Conservation (phyloP, 1,140 invertebrate genomes). For the Tetramorium parvispinum region DNA sequence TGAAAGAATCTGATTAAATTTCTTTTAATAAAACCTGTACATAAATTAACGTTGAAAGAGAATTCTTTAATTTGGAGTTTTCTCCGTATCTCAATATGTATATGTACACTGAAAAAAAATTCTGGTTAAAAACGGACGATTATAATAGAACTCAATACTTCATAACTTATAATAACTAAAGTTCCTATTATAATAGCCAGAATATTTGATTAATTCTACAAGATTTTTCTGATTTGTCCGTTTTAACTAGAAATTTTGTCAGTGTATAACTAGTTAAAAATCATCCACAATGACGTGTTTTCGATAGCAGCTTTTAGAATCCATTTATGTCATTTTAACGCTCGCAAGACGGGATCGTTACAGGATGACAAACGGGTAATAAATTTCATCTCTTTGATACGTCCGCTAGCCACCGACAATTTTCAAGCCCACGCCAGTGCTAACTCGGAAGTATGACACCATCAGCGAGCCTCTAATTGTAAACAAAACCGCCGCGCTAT, state of each 20-base stretch:
- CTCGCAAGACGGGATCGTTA: neutral
- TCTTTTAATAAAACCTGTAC: neutral
- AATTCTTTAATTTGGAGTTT: neutral
- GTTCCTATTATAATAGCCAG: too few relatives aligned
- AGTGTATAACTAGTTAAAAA: neutral
- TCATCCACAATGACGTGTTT: neutral
- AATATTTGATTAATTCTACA: too few relatives aligned
- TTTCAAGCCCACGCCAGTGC: neutral
- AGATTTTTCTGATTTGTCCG: too few relatives aligned
- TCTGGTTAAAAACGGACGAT: too few relatives aligned
- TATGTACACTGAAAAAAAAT: too few relatives aligned
- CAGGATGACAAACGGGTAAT: neutral
- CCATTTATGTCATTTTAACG: slow-evolving; percentile 15
- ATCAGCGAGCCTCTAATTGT: slow-evolving; percentile 17
- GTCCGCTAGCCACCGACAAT: neutral
- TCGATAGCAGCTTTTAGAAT: neutral
- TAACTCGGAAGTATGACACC: neutral
- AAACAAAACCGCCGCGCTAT: slow-evolving; percentile 39
- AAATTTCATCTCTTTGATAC: slow-evolving; percentile 34
- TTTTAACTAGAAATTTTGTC: too few relatives aligned
- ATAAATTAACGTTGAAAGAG: neutral
- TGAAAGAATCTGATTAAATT: neutral
- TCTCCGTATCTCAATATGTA: neutral
- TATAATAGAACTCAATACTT: too few relatives aligned
- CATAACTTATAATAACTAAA: too few relatives aligned